Evolutionary conservation across 2,888 invertebrate genomes (phyloP).

Genomic region (Strigamia transsilvanica): DNA sequence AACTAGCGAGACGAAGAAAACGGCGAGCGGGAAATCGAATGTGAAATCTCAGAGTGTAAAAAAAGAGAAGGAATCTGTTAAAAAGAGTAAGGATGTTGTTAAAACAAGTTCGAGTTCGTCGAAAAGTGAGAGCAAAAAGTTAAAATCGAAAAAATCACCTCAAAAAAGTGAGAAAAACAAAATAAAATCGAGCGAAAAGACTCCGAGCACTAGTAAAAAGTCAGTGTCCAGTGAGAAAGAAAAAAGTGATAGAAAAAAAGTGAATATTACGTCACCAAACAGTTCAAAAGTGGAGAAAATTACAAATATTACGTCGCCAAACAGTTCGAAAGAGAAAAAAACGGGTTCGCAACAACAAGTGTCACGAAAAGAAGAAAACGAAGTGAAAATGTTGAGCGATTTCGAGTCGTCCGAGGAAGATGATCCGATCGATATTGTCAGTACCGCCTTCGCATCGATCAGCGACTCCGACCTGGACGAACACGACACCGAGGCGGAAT

Average conservation of each 20-base stretch:
- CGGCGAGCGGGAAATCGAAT: neutral
- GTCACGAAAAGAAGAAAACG: neutral
- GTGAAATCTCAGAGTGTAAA: slow-evolving; percentile 29
- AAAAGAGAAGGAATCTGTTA: slow-evolving; percentile 51
- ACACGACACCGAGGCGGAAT: slow-evolving; percentile 79
- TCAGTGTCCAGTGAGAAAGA: slow-evolving; percentile 29
- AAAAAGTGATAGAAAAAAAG: slow-evolving; percentile 32
- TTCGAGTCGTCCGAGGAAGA: neutral
- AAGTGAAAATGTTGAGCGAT: neutral
- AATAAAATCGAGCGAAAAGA: slow-evolving; percentile 43
- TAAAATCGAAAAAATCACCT: slow-evolving; percentile 48
- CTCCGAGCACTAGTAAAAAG: neutral
- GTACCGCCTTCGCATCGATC: slow-evolving; percentile 37
- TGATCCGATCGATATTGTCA: neutral
- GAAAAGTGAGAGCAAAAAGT: slow-evolving; percentile 53
- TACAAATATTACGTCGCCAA: neutral
- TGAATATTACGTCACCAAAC: neutral
- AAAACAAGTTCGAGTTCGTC: slow-evolving; percentile 27
- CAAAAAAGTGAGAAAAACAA: slow-evolving; percentile 43
- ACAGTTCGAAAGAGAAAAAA: neutral
- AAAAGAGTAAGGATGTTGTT: neutral
- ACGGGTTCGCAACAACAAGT: neutral
- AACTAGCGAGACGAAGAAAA: slow-evolving; percentile 32
- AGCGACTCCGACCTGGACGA: slow-evolving; percentile 69
- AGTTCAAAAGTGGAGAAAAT: neutral